Evolutionary conservation across 2,888 invertebrate species (phyloP).

Genomic region (Carterocephalus palaemon): DNA sequence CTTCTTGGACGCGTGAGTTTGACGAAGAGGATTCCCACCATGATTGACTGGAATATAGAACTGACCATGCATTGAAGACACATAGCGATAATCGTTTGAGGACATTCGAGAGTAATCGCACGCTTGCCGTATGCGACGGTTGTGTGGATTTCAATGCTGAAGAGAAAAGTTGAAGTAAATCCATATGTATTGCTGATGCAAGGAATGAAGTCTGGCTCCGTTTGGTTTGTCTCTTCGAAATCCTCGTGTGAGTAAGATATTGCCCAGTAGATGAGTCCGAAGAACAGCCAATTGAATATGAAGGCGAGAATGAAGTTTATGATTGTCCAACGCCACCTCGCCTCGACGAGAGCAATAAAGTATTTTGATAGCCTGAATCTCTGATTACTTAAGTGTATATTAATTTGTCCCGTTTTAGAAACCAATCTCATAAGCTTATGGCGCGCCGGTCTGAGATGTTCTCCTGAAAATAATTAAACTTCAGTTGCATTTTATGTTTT

Average conservation of each 20-base stretch:
- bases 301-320: constrained; percentile 91
- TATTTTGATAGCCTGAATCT: constrained; percentile 83
- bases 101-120: constrained; percentile 94
- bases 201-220: constrained; percentile 84
- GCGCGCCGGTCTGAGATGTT: constrained; percentile 24
- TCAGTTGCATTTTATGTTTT: background rate
- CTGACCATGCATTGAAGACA: constrained; percentile 96
- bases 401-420: constrained; percentile 92
- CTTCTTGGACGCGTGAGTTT: constrained; percentile 97
- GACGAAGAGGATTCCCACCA: constrained; percentile 94
- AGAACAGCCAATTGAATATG: constrained; percentile 91
- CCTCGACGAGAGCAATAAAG: constrained; percentile 90
- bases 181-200: constrained; percentile 92
- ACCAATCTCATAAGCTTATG: constrained; percentile 79
- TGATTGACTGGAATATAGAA: constrained; percentile 89
- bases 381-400: constrained; percentile 84
- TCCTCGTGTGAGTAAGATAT: constrained; percentile 95
- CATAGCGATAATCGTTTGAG: constrained; percentile 95
- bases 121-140: constrained; percentile 94
- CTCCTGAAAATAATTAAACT: constrained; percentile 28
- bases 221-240: constrained; percentile 82
- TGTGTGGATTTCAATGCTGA: constrained; percentile 97
- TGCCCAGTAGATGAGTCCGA: constrained; percentile 94
- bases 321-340: constrained; percentile 95
- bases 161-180: constrained; percentile 95